These are phyloP conservation scores for Macrostomum cliftonense DNA, from an alignment of 2,888 invertebrate species.

Conservation along the genomic window DNA sequence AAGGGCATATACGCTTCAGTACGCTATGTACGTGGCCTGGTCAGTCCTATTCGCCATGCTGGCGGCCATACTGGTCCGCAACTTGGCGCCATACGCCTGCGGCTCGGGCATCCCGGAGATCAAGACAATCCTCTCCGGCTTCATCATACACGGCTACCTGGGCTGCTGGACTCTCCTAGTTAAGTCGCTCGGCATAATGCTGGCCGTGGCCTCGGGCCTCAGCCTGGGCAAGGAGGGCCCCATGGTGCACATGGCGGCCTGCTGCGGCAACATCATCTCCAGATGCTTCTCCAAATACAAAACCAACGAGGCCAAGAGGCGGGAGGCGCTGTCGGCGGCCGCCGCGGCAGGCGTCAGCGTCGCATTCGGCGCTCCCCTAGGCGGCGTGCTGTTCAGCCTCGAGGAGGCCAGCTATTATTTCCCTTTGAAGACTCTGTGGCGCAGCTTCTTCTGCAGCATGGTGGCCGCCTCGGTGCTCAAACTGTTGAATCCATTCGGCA, in stretches of 20 bases:
- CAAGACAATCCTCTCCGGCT: conserved; percentile 80
- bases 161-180: conserved; percentile 98
- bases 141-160: conserved; percentile 89
- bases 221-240: conserved; percentile 95
- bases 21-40: conserved; percentile 82
- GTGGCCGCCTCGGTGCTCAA: conserved; percentile 88
- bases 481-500: conserved; percentile 94
- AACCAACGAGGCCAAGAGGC: conserved; percentile 90
- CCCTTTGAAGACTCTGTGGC: conserved; percentile 91
- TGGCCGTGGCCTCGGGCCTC: conserved; percentile 83
- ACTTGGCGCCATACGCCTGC: conserved; percentile 97
- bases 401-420: conserved; percentile 98
- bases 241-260: conserved; percentile 96
- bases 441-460: conserved; percentile 94
- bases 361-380: conserved; percentile 94
- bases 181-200: conserved; percentile 84
- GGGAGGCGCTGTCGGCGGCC: conserved; percentile 79
- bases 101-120: conserved; percentile 94
- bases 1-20: conserved; percentile 76
- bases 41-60: conserved; percentile 81
- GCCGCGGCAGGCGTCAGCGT: conserved; percentile 97
- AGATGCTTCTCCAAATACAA: conserved; percentile 97
- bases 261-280: conserved; percentile 78
- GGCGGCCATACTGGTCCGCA: conserved; percentile 75
- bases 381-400: conserved; percentile 88